Conservation (phyloP, 2,888 invertebrate genomes). For the Mimumesa dahlbomi region DNA sequence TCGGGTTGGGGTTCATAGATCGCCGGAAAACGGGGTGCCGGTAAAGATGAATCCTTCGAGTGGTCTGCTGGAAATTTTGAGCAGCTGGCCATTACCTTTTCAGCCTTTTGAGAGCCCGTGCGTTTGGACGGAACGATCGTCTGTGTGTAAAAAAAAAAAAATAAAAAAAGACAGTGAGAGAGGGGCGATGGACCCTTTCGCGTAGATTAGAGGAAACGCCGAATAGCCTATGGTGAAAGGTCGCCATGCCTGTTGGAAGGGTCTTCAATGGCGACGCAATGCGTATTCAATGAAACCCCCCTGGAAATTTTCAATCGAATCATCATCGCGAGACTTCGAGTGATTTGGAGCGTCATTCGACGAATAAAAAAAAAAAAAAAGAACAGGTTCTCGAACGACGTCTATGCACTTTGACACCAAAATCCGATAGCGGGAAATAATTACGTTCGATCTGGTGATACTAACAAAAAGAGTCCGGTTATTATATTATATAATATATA, state of each 20-base stretch:
- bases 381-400: no score
- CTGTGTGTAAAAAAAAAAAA: conserved; percentile 9
- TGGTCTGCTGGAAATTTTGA: conserved; percentile 54
- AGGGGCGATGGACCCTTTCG: conserved; percentile 45
- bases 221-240: conserved; percentile 48
- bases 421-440: no score
- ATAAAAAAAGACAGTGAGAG: conserved; percentile 15
- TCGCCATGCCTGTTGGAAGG: conserved; percentile 23
- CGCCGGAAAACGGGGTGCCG: conserved; percentile 14
- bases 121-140: conserved; percentile 41
- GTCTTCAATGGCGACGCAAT: conserved; percentile 26
- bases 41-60: conserved; percentile 54
- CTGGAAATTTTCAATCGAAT: conserved; percentile 33
- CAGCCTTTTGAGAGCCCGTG: conserved; percentile 50
- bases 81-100: conserved; percentile 52
- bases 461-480: no score
- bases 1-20: conserved; percentile 19
- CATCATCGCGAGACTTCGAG: conserved; percentile 15
- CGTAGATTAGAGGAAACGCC: conserved; percentile 46
- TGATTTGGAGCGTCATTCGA: background rate
- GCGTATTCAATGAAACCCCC: conserved; percentile 35
- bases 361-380: no score
- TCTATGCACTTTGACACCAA: no score
- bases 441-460: no score
- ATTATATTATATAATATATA: no score